Evolutionary conservation across 2,113 vertebrate genomes (phyloP).

Genomic region (Triplophysa tibetana): DNA sequence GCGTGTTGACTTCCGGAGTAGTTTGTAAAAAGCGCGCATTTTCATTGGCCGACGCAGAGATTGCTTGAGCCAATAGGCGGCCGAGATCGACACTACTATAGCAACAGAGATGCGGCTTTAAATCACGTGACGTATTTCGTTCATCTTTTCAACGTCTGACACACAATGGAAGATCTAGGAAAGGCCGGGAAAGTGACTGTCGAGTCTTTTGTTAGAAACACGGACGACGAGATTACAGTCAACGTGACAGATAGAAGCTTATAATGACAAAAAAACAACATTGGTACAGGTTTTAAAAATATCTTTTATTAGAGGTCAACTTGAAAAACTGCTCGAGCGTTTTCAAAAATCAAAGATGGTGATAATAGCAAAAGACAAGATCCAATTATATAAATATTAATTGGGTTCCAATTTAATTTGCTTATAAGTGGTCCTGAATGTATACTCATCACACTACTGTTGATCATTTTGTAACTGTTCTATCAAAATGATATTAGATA

Average conservation of each 20-base stretch:
- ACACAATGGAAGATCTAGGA: background rate
- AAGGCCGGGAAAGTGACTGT: background rate
- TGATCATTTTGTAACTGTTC: background rate
- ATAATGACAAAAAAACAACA: constrained; percentile 4
- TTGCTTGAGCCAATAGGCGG: constrained; percentile 56
- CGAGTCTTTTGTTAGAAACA: background rate
- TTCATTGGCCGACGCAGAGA: constrained; percentile 64
- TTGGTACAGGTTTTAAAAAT: constrained; percentile 56
- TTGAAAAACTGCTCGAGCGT: constrained; percentile 36
- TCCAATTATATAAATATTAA: constrained; percentile 41
- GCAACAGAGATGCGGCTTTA: constrained; percentile 63
- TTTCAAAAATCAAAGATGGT: constrained; percentile 44
- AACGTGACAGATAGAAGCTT: background rate
- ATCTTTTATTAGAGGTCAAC: constrained; percentile 59
- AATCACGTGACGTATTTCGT: constrained; percentile 57
- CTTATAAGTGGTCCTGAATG: constrained; percentile 33
- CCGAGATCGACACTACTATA: constrained; percentile 61
- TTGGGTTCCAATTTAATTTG: constrained; percentile 31
- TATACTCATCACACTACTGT: constrained; percentile 14
- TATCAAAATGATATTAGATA: constrained; percentile 54
- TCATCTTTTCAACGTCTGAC: background rate
- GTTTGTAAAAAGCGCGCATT: constrained; percentile 73
- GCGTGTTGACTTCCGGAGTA: constrained; percentile 67
- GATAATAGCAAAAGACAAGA: constrained; percentile 49
- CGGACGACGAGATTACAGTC: background rate